Conservation (phyloP, 2,888 invertebrate genomes). For the Microdon myrmicae region DNA sequence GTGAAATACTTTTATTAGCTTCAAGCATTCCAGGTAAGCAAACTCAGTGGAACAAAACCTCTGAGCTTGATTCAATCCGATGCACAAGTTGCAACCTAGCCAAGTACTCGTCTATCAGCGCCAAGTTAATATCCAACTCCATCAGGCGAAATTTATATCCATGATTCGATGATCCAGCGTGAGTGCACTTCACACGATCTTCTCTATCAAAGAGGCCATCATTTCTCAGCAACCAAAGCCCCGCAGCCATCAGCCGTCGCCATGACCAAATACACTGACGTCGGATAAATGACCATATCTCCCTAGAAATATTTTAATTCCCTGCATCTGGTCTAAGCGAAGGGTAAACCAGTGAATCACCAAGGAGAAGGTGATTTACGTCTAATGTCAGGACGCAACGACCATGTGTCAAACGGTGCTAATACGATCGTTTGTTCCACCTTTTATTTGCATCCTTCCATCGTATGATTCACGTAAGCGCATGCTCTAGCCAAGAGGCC, state of each 20-base stretch:
- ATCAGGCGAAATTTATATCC: too few relatives aligned
- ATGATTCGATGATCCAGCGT: too few relatives aligned
- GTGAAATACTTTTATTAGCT: too few relatives aligned
- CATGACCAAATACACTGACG: slow-evolving; percentile 26
- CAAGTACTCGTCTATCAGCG: too few relatives aligned
- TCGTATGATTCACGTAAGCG: slow-evolving; percentile 39
- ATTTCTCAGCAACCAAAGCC: slow-evolving; percentile 5
- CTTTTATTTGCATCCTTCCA: slow-evolving; percentile 31
- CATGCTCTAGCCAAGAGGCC: slow-evolving; percentile 30
- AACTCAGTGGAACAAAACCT: too few relatives aligned
- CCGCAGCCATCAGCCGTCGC: too few relatives aligned
- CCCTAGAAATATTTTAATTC: slow-evolving; percentile 31
- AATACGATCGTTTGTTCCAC: slow-evolving; percentile 52
- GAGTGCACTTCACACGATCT: slow-evolving; percentile 28
- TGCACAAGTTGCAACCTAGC: too few relatives aligned
- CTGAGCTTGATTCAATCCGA: too few relatives aligned
- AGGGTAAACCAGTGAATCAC: slow-evolving; percentile 32
- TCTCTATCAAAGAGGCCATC: slow-evolving; percentile 10
- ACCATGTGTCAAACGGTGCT: slow-evolving; percentile 52
- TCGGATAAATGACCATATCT: slow-evolving; percentile 36
- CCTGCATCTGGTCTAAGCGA: slow-evolving; percentile 21
- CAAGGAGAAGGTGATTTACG: slow-evolving; percentile 38
- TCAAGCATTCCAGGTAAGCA: too few relatives aligned
- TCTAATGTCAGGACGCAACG: slow-evolving; percentile 43
- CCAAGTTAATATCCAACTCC: too few relatives aligned